phyloP scores from a whole-genome alignment of 2,888 invertebrate species.

The Drosophila neotestacea region DNA sequence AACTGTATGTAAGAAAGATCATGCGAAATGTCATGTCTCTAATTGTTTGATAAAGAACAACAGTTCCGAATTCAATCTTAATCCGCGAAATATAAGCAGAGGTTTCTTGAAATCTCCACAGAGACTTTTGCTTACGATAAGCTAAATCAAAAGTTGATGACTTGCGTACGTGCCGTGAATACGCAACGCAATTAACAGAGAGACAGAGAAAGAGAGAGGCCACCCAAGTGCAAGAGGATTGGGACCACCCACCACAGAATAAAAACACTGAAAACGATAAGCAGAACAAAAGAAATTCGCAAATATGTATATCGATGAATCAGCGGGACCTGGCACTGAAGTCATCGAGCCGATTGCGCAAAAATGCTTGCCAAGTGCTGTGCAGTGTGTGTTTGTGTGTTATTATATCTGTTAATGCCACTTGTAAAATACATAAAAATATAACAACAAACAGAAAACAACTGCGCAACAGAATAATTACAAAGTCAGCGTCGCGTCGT shows the following conservation, averaged over 20 bases:
- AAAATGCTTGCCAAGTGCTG: conserved; percentile 22
- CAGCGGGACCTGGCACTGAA: conserved; percentile 40
- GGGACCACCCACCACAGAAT: conserved; percentile 49
- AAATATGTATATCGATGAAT: conserved; percentile 61
- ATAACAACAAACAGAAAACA: conserved; percentile 29
- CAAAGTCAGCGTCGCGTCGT: conserved; percentile 53
- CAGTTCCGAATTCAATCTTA: conserved; percentile 31
- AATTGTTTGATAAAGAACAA: conserved; percentile 69
- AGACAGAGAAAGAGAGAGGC: conserved; percentile 20
- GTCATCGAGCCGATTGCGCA: conserved; percentile 32
- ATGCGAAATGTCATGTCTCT: conserved; percentile 42
- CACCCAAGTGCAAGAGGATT: conserved; percentile 45
- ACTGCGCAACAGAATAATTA: conserved; percentile 72
- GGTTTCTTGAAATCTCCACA: conserved; percentile 31
- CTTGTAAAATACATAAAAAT: conserved; percentile 52
- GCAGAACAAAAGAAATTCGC: conserved; percentile 50
- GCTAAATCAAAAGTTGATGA: conserved; percentile 26
- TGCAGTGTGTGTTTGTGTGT: conserved; percentile 11
- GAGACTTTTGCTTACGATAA: conserved; percentile 51
- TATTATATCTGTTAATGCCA: conserved; percentile 42
- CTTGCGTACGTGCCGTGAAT: conserved; percentile 57
- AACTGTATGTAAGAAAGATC: conserved; percentile 15
- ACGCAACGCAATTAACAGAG: conserved; percentile 51
- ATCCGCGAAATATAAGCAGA: conserved; percentile 4
- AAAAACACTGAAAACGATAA: conserved; percentile 42